Conservation (phyloP, 2,888 invertebrate species). For the Aethes cnicana region DNA sequence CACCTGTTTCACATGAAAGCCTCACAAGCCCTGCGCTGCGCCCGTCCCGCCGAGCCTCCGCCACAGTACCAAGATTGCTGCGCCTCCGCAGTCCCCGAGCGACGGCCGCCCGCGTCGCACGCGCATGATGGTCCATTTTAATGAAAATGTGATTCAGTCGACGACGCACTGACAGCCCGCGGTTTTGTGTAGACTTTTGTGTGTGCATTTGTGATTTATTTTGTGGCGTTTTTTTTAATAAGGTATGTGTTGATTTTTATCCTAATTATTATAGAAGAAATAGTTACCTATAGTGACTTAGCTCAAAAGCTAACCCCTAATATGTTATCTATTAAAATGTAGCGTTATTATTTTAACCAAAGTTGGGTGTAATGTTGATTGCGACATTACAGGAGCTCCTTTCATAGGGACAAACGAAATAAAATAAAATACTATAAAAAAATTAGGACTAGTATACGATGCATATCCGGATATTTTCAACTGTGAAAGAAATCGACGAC, state of each 20-base stretch:
- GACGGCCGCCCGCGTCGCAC: constrained; percentile 37
- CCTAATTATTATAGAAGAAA: too few relatives aligned
- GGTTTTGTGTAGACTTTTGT: constrained; percentile 41
- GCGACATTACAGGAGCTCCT: too few relatives aligned
- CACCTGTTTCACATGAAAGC: constrained; percentile 35
- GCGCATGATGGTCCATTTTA: constrained; percentile 73
- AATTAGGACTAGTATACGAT: too few relatives aligned
- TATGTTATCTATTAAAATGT: too few relatives aligned
- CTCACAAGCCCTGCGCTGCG: constrained; percentile 33
- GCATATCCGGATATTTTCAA: too few relatives aligned
- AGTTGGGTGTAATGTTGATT: too few relatives aligned
- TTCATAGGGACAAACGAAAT: too few relatives aligned
- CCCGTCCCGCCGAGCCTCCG: constrained; percentile 32
- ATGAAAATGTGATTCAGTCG: constrained; percentile 79
- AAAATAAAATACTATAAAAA: too few relatives aligned
- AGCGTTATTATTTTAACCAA: too few relatives aligned
- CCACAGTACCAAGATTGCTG: constrained; percentile 13
- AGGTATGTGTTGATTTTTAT: constrained; percentile 13
- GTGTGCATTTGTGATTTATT: constrained; percentile 40
- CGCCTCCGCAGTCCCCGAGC: constrained; percentile 17
- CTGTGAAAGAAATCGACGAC: too few relatives aligned
- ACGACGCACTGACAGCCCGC: constrained; percentile 42
- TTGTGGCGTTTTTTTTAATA: constrained; percentile 43
- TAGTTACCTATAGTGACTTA: too few relatives aligned
- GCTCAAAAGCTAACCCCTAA: too few relatives aligned